phyloP scores from a whole-genome alignment of 2,113 vertebrate species.

The Paradoxurus hermaphroditus region DNA sequence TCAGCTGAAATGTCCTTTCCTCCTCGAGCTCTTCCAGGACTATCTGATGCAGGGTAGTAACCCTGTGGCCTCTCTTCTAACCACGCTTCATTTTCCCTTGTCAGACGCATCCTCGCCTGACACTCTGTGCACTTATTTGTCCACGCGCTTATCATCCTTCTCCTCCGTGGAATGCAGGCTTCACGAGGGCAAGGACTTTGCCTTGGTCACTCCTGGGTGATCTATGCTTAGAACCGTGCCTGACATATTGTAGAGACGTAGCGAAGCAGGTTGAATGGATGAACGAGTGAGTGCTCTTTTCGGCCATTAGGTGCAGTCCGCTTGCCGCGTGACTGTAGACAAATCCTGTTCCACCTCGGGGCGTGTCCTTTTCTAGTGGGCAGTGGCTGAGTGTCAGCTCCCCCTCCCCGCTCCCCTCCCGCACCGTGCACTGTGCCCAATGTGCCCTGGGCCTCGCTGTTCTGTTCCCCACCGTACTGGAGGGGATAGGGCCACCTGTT shows the following conservation, averaged over 20 bases:
- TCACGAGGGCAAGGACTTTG: not conserved
- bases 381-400: not conserved
- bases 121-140: not conserved
- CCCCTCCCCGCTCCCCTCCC: too few species aligned
- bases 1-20: not conserved
- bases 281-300: not conserved
- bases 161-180: not conserved
- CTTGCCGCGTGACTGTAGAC: not conserved
- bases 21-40: not conserved
- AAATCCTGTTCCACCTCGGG: not conserved
- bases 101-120: not conserved
- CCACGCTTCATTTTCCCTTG: not conserved
- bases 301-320: not conserved
- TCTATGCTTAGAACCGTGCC: not conserved
- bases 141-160: not conserved
- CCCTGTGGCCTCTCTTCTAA: not conserved
- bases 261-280: not conserved
- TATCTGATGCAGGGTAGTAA: not conserved
- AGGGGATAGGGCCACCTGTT: fast-evolving
- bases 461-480: fast-evolving
- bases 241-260: not conserved
- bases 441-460: not conserved
- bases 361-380: not conserved
- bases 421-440: not conserved
- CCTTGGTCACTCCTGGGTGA: not conserved